Percentiles rank a stretch among this genome's conserved stretches.
Evolutionary conservation across 2,888 invertebrate species (phyloP).

Genomic region (Drosophila formosana): DNA sequence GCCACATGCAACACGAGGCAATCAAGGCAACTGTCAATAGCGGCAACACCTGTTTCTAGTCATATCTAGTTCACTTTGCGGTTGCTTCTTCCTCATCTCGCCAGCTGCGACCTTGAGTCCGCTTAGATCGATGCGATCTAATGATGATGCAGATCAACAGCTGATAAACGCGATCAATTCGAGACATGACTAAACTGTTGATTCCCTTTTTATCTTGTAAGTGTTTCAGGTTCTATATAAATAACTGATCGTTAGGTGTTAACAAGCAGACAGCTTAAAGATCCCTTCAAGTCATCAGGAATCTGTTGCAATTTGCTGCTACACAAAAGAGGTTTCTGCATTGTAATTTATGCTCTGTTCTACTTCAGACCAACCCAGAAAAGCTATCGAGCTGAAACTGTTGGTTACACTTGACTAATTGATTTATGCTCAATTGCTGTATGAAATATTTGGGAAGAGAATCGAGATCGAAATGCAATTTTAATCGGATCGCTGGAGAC

Average conservation of each 20-base stretch:
- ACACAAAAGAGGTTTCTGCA: slow-evolving; percentile 66
- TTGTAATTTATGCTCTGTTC: slow-evolving; percentile 63
- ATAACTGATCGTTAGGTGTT: slow-evolving; percentile 34
- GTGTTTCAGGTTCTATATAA: slow-evolving; percentile 11
- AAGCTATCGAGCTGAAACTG: slow-evolving; percentile 45
- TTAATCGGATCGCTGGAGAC: slow-evolving; percentile 6
- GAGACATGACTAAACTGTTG: slow-evolving; percentile 8
- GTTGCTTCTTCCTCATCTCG: not conserved
- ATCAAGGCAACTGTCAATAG: slow-evolving; percentile 73
- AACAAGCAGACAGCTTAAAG: slow-evolving; percentile 23
- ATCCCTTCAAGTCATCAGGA: slow-evolving; percentile 39
- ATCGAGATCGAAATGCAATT: slow-evolving; percentile 44
- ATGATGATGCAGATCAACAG: slow-evolving; percentile 27
- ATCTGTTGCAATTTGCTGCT: slow-evolving; percentile 59
- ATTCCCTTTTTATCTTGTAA: not conserved
- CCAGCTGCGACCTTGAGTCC: slow-evolving; percentile 62
- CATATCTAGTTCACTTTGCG: slow-evolving; percentile 31
- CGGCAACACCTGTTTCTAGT: slow-evolving; percentile 66
- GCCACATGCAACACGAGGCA: slow-evolving; percentile 56
- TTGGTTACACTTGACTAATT: slow-evolving; percentile 71
- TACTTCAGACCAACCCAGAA: slow-evolving; percentile 26
- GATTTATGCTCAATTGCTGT: slow-evolving; percentile 62
- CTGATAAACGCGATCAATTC: slow-evolving; percentile 37
- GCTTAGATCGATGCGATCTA: slow-evolving; percentile 15
- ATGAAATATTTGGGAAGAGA: slow-evolving; percentile 40